Evolutionary conservation across 2,797 vertebrate genomes (phyloP).

Genomic region (Anisognathus igniventris): DNA sequence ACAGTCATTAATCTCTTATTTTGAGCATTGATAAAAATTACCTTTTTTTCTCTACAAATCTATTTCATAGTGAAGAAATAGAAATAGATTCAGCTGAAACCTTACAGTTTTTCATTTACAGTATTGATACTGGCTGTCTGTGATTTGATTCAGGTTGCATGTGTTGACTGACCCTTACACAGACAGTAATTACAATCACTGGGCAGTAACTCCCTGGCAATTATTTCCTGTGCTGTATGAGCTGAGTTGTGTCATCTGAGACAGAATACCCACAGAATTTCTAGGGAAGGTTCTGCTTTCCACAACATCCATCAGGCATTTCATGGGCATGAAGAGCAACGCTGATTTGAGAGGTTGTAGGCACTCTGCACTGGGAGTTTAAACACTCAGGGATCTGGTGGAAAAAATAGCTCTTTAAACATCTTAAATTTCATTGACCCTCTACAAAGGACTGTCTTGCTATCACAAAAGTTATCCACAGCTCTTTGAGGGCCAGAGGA

Average conservation of each 20-base stretch:
- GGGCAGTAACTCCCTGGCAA: background rate
- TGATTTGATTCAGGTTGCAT: slow-evolving; percentile 7
- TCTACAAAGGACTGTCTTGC: background rate
- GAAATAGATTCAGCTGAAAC: background rate
- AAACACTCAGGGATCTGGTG: background rate
- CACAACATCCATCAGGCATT: background rate
- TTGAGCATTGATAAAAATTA: background rate
- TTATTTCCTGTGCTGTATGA: background rate
- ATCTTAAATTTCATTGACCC: background rate
- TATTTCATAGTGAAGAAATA: background rate
- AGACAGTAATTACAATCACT: background rate
- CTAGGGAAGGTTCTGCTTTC: background rate
- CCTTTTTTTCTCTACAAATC: background rate
- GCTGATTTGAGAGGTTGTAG: background rate
- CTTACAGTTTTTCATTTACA: background rate
- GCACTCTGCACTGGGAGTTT: background rate
- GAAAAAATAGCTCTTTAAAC: background rate
- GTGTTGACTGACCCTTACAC: slow-evolving; percentile 7
- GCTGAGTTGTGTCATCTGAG: background rate
- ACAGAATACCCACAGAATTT: background rate
- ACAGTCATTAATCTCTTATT: background rate
- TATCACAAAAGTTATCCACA: background rate
- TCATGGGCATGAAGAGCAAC: background rate
- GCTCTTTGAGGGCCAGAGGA: background rate
- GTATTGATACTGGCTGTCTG: background rate